phyloP scores from a whole-genome alignment of 1,140 invertebrate species.

The Hylyphantes graminicola region DNA sequence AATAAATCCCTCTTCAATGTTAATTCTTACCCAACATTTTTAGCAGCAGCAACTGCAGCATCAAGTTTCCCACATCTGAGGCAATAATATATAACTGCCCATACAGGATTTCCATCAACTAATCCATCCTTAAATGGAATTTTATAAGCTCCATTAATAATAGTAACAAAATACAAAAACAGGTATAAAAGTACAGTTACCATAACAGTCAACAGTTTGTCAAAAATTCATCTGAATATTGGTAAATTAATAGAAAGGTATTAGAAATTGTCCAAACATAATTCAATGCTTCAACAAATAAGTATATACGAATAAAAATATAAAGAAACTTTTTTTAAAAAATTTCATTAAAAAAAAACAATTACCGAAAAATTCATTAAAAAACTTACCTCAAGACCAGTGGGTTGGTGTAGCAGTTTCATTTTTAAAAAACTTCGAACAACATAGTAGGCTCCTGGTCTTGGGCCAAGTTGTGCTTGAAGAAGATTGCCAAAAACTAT shows the following conservation, averaged over 20 bases:
- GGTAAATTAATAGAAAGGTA: not conserved
- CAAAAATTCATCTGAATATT: not conserved
- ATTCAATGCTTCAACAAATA: not conserved
- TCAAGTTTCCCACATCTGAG: slow-evolving; percentile 86
- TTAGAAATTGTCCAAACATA: no score
- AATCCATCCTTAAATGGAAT: slow-evolving; percentile 74
- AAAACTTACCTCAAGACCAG: slow-evolving; percentile 66
- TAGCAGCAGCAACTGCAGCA: slow-evolving; percentile 82
- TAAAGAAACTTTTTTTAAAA: slow-evolving; percentile 19
- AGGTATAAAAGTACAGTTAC: not conserved
- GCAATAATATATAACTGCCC: slow-evolving; percentile 93
- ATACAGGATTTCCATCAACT: slow-evolving; percentile 82
- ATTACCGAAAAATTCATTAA: not conserved
- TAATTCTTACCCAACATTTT: slow-evolving; percentile 77
- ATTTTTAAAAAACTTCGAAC: slow-evolving; percentile 87
- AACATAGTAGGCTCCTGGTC: slow-evolving; percentile 85
- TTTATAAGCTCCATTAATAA: not conserved
- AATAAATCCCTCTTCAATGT: slow-evolving; percentile 70
- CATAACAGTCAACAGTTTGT: not conserved
- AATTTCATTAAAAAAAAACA: not conserved
- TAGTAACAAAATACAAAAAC: not conserved
- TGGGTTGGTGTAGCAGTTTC: slow-evolving; percentile 66
- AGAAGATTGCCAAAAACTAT: slow-evolving; percentile 83
- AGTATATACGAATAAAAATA: not conserved
- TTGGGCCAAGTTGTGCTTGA: slow-evolving; percentile 82